Percentiles rank a stretch among this genome's conserved stretches.
Conservation (phyloP, 2,797 vertebrate species). For the Danio aesculapii region DNA sequence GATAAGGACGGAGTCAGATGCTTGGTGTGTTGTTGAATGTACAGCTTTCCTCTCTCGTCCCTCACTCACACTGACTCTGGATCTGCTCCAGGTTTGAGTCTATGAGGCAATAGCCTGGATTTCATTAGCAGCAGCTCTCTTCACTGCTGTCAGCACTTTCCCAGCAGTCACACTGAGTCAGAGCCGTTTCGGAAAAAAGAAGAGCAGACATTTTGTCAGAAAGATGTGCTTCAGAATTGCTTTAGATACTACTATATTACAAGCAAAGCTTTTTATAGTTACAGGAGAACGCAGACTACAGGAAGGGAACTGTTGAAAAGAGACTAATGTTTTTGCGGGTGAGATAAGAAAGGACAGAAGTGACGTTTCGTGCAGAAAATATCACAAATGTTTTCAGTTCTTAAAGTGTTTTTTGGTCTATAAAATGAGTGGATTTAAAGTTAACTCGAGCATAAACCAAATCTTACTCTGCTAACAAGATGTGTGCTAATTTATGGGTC, state of each 20-base stretch:
- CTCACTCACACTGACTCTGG: slow-evolving; percentile 64
- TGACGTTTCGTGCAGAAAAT: not conserved
- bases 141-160: slow-evolving; percentile 71
- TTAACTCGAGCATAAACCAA: not conserved
- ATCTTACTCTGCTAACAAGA: not conserved
- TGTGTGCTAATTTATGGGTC: not conserved
- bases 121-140: slow-evolving; percentile 57
- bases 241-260: not conserved
- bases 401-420: not conserved
- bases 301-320: not conserved
- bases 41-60: slow-evolving; percentile 49
- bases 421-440: not conserved
- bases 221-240: not conserved
- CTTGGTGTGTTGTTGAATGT: not conserved
- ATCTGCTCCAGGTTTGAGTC: slow-evolving; percentile 69
- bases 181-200: slow-evolving; percentile 17
- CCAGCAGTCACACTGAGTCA: slow-evolving; percentile 49
- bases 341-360: not conserved
- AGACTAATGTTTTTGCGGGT: not conserved
- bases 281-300: not conserved
- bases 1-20: not conserved
- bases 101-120: slow-evolving; percentile 69
- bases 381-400: too few relatives aligned
- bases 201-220: not conserved
- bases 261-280: not conserved